phyloP scores from a whole-genome alignment of 2,797 vertebrate genomes.

The Hylomyscus alleni region DNA sequence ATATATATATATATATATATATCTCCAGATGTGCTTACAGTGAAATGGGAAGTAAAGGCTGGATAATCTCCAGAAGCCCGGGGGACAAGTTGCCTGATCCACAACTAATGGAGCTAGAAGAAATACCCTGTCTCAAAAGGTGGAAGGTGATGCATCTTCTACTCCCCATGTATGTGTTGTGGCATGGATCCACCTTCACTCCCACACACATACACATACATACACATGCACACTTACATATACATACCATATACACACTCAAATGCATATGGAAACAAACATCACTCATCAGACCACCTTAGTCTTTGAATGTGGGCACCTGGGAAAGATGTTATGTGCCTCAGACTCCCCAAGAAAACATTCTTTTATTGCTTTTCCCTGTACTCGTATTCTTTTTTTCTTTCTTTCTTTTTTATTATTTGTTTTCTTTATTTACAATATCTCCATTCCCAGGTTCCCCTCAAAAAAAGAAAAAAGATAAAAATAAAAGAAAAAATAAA shows the following conservation, averaged over 20 bases:
- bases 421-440: too few species aligned
- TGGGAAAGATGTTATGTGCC: fast-evolving
- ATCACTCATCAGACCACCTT: neutral
- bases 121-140: neutral
- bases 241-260: neutral
- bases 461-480: too few species aligned
- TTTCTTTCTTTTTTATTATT: too few species aligned
- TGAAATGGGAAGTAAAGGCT: neutral
- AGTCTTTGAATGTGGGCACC: neutral
- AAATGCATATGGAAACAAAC: neutral
- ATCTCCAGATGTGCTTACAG: neutral
- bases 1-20: too few species aligned
- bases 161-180: neutral
- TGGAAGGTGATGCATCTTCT: neutral
- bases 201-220: neutral
- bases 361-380: neutral
- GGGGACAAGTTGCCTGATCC: too few species aligned
- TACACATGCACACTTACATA: neutral
- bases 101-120: too few species aligned
- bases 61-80: neutral
- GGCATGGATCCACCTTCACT: neutral
- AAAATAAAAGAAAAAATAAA: too few species aligned
- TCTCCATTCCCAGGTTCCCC: too few species aligned
- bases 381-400: too few species aligned
- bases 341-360: neutral